Evolutionary conservation across 2,113 vertebrate genomes (phyloP).

Genomic region (Bambusicola thoracicus): DNA sequence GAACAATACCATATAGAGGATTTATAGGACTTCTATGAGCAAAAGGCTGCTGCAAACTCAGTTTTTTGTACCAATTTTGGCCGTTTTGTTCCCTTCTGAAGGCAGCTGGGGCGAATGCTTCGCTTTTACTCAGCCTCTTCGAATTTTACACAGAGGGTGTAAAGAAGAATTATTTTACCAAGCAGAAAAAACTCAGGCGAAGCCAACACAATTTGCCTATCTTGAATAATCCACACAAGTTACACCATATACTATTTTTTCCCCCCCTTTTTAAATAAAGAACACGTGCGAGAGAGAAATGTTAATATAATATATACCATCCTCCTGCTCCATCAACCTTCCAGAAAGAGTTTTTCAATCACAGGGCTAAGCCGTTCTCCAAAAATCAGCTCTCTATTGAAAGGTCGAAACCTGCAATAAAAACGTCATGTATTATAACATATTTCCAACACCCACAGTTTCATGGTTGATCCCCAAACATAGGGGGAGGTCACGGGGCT

Average conservation of each 20-base stretch:
- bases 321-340: constrained; percentile 70
- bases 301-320: constrained; percentile 73
- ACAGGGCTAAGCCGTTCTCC: constrained; percentile 72
- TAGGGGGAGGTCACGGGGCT: constrained; percentile 70
- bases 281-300: constrained; percentile 53
- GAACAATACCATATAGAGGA: constrained; percentile 35
- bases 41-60: constrained; percentile 49
- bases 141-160: constrained; percentile 36
- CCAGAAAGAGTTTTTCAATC: constrained; percentile 72
- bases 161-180: constrained; percentile 46
- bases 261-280: constrained; percentile 26
- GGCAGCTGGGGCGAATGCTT: neutral
- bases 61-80: constrained; percentile 35
- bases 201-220: neutral
- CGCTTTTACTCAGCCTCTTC: constrained; percentile 26
- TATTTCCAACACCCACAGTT: constrained; percentile 78
- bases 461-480: constrained; percentile 75
- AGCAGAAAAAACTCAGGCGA: constrained; percentile 9
- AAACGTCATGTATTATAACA: constrained; percentile 83
- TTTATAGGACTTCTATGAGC: constrained; percentile 31
- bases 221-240: constrained; percentile 37
- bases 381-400: constrained; percentile 77
- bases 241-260: neutral
- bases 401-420: constrained; percentile 84
- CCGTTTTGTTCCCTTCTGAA: constrained; percentile 20